Evolutionary conservation across 1,140 invertebrate species (phyloP).

Genomic region (Papilio polyxenes): DNA sequence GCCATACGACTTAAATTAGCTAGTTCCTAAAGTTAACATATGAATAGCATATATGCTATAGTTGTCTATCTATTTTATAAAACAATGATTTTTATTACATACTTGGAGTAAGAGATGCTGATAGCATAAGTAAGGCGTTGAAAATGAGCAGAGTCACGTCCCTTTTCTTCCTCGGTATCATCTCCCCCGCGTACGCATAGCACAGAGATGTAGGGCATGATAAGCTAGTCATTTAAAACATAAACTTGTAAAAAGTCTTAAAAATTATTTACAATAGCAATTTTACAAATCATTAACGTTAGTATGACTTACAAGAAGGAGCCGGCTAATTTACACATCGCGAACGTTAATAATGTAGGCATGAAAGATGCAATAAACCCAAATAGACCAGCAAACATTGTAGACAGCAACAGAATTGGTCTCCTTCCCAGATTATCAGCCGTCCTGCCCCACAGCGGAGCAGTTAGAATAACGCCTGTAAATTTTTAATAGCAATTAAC

Average conservation of each 20-base stretch:
- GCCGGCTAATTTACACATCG: slow-evolving; percentile 59
- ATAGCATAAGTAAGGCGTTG: slow-evolving; percentile 61
- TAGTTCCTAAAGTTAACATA: no score
- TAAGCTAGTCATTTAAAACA: slow-evolving; percentile 50
- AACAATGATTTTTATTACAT: slow-evolving; percentile 30
- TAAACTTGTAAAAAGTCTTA: slow-evolving; percentile 3
- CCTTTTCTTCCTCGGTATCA: slow-evolving; percentile 56
- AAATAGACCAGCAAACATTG: slow-evolving; percentile 52
- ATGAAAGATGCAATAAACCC: slow-evolving; percentile 60
- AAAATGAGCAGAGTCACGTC: slow-evolving; percentile 58
- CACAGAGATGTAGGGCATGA: slow-evolving; percentile 65
- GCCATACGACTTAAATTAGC: no score
- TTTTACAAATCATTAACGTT: background rate
- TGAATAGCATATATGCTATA: no score
- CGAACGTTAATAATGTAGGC: slow-evolving; percentile 59
- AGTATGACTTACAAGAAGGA: slow-evolving; percentile 69
- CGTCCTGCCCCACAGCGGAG: slow-evolving; percentile 65
- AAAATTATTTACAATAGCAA: background rate
- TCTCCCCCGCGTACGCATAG: slow-evolving; percentile 66
- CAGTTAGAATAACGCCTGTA: slow-evolving; percentile 70
- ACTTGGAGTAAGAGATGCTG: slow-evolving; percentile 60
- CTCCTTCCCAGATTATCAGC: slow-evolving; percentile 64
- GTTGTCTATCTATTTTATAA: no score
- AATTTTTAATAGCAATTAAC: slow-evolving; percentile 40
- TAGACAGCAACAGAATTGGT: slow-evolving; percentile 58